Percentiles rank a stretch among this genome's conserved stretches.
These are phyloP conservation scores for Trissonchulus sp. DNA, from an alignment of 2,888 invertebrate genomes.

Conservation along the genomic window DNA sequence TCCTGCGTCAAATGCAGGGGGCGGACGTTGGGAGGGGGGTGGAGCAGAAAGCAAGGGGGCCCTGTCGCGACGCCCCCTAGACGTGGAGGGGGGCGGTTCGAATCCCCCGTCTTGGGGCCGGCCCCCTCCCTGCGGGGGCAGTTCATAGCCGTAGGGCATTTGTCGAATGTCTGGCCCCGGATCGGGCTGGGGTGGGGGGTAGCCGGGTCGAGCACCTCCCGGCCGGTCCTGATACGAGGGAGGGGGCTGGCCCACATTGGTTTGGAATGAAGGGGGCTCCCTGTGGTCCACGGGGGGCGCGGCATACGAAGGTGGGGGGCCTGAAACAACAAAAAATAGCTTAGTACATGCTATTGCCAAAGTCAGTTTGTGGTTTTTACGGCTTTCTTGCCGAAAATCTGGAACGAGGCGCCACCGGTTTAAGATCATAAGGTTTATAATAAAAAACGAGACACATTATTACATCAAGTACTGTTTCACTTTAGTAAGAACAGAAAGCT, in stretches of 20 bases:
- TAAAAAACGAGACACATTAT: too few species aligned
- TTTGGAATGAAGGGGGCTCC: background rate
- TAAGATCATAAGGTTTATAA: too few species aligned
- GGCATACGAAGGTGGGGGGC: too few species aligned
- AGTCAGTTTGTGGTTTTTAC: too few species aligned
- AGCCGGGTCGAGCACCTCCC: background rate
- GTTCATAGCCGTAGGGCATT: background rate
- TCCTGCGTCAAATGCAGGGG: background rate
- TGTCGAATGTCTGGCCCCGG: background rate
- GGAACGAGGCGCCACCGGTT: too few species aligned
- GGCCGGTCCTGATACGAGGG: too few species aligned
- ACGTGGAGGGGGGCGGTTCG: background rate
- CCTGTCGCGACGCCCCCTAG: background rate
- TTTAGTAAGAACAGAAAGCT: too few species aligned
- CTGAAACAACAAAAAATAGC: too few species aligned
- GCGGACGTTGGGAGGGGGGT: background rate
- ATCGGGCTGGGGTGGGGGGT: background rate
- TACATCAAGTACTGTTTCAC: too few species aligned
- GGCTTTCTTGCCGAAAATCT: too few species aligned
- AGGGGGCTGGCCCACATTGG: background rate
- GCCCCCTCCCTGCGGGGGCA: background rate
- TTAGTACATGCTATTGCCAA: too few species aligned
- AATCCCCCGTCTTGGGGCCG: background rate
- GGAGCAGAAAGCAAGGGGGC: background rate
- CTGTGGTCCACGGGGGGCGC: too few species aligned